These are phyloP conservation scores for Zootermopsis nevadensis DNA, from an alignment of 2,888 invertebrate species.

Conservation along the genomic window DNA sequence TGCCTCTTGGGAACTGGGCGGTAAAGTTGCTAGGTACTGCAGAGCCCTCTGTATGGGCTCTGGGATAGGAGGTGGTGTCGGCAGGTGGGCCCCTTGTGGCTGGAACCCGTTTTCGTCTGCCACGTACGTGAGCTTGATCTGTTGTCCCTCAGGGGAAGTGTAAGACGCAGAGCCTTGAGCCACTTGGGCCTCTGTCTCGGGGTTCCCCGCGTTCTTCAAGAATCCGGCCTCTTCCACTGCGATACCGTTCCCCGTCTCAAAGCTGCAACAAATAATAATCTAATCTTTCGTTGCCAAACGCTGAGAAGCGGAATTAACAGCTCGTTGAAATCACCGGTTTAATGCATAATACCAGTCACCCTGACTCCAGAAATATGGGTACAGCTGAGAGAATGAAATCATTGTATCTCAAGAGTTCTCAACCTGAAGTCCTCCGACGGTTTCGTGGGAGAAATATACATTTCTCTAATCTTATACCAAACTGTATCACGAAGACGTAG, in stretches of 20 bases:
- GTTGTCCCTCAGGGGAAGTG: conserved; percentile 52
- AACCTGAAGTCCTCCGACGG: no score
- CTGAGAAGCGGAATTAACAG: no score
- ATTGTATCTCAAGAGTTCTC: no score
- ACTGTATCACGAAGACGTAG: no score
- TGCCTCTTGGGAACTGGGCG: background rate
- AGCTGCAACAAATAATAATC: conserved; percentile 60
- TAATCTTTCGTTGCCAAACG: no score
- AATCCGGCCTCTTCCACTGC: conserved; percentile 69
- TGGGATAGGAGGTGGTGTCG: conserved; percentile 86
- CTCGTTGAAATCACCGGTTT: no score
- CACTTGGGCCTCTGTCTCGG: conserved; percentile 60
- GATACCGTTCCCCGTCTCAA: conserved; percentile 73
- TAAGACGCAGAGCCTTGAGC: conserved; percentile 52
- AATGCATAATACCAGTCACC: no score
- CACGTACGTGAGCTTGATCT: conserved; percentile 64
- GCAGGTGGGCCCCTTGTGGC: conserved; percentile 78
- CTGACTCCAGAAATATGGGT: no score
- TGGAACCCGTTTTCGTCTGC: conserved; percentile 85
- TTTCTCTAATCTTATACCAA: no score
- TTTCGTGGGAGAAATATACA: no score
- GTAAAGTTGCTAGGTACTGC: conserved; percentile 65
- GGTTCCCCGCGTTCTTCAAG: conserved; percentile 68
- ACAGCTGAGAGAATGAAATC: no score
- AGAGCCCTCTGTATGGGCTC: conserved; percentile 77